phyloP scores from a whole-genome alignment of 1,140 invertebrate species.

The Dreissena rostriformis region DNA sequence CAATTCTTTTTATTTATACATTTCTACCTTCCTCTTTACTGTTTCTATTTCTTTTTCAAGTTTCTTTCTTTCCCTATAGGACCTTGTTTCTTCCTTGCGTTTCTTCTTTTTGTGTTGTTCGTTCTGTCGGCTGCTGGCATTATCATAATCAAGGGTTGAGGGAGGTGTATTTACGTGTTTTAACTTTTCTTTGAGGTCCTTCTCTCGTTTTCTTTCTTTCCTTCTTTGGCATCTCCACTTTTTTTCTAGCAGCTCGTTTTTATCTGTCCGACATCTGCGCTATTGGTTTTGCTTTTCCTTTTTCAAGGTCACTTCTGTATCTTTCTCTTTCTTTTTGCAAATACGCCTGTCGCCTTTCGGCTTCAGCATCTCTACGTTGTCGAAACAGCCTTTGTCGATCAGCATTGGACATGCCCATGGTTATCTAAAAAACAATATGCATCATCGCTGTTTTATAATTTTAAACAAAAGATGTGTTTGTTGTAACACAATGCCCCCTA shows the following conservation, averaged over 20 bases:
- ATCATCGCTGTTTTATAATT: no score
- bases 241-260: slow-evolving; percentile 13
- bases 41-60: slow-evolving; percentile 17
- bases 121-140: slow-evolving; percentile 22
- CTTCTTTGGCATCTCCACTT: slow-evolving; percentile 13
- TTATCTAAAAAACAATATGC: no score
- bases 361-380: slow-evolving; percentile 17
- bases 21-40: slow-evolving; percentile 23
- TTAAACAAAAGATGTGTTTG: no score
- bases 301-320: slow-evolving; percentile 9
- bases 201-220: slow-evolving; percentile 11
- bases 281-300: slow-evolving; percentile 24
- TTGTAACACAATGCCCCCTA: no score
- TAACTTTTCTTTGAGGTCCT: not conserved
- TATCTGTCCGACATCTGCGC: slow-evolving; percentile 3
- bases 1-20: slow-evolving; percentile 31
- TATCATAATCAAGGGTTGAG: slow-evolving; percentile 10
- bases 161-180: slow-evolving; percentile 2
- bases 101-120: slow-evolving; percentile 9
- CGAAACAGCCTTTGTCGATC: slow-evolving; percentile 22
- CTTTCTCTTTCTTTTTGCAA: slow-evolving; percentile 23
- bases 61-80: slow-evolving; percentile 11
- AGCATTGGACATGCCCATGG: no score
- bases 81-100: slow-evolving; percentile 17
- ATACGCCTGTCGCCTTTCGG: slow-evolving; percentile 12